Percentiles rank a stretch among this genome's conserved stretches.
These are phyloP conservation scores for Eurypyga helias DNA, from an alignment of 2,113 vertebrate species.

Conservation along the genomic window DNA sequence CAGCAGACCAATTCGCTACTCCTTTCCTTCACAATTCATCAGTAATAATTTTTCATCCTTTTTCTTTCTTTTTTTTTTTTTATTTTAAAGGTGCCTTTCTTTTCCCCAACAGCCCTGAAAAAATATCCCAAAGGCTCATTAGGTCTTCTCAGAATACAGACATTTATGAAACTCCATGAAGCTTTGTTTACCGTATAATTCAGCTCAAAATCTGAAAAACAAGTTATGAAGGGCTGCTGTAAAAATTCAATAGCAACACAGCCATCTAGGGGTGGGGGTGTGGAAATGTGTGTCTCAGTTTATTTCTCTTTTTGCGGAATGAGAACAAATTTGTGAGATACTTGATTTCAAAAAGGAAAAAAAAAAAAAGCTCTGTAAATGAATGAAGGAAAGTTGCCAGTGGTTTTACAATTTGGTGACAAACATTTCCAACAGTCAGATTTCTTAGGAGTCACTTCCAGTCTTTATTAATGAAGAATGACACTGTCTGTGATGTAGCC, in stretches of 20 bases:
- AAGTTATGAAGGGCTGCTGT: not conserved
- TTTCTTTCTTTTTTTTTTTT: not conserved
- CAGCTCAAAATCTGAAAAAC: not conserved
- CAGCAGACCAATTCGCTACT: not conserved
- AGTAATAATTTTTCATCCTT: not conserved
- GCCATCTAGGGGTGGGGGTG: not conserved
- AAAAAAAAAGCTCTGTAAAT: not conserved
- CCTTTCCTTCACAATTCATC: not conserved
- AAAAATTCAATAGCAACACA: not conserved
- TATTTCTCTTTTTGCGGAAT: not conserved
- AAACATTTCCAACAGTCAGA: not conserved
- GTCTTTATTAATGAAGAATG: not conserved
- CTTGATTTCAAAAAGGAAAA: fast-evolving
- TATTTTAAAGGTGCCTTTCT: not conserved
- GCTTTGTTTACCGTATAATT: not conserved
- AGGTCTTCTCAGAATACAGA: not conserved
- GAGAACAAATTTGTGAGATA: not conserved
- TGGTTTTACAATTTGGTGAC: not conserved
- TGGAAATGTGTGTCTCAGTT: not conserved
- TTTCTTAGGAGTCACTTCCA: not conserved
- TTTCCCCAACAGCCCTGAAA: not conserved
- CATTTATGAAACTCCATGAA: not conserved
- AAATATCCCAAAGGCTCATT: not conserved
- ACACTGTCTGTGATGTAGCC: not conserved
- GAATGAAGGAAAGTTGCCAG: not conserved